phyloP scores from a whole-genome alignment of 2,888 invertebrate species.

The Zonitis immaculata region DNA sequence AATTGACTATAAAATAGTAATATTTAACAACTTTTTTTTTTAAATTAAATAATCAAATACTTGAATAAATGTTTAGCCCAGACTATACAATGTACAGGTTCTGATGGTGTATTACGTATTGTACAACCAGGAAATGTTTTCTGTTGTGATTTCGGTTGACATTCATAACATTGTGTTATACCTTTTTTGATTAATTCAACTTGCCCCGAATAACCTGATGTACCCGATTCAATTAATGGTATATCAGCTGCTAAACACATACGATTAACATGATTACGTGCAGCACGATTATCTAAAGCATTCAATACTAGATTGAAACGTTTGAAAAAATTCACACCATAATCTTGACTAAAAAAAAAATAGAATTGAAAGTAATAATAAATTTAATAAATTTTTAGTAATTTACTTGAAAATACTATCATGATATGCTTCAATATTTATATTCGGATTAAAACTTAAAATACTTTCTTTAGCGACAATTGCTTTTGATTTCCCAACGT shows the following conservation, averaged over 20 bases:
- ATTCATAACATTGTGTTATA: conserved; percentile 94
- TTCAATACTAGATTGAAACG: conserved; percentile 90
- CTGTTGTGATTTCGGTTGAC: conserved; percentile 83
- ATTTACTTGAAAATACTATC: conserved; percentile 87
- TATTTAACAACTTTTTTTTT: background rate
- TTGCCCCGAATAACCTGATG: conserved; percentile 96
- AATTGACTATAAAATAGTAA: conserved; percentile 66
- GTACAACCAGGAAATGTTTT: conserved; percentile 98
- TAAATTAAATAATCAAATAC: conserved; percentile 46
- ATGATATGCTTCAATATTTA: conserved; percentile 84
- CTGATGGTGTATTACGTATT: conserved; percentile 97
- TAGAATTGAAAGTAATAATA: background rate
- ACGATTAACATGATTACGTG: conserved; percentile 96
- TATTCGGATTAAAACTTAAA: conserved; percentile 80
- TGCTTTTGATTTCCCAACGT: conserved; percentile 97
- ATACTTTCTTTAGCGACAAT: conserved; percentile 88
- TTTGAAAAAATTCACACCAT: conserved; percentile 87
- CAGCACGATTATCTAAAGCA: conserved; percentile 94
- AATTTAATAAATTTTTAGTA: background rate
- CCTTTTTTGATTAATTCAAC: conserved; percentile 84
- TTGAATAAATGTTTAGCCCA: conserved; percentile 99
- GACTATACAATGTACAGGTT: conserved; percentile 98
- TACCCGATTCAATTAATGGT: conserved; percentile 95
- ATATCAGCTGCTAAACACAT: conserved; percentile 95
- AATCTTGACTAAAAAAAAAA: conserved; percentile 68